These are phyloP conservation scores for Cavia porcellus DNA, from an alignment of 2,113 vertebrate genomes.

Conservation along the genomic window DNA sequence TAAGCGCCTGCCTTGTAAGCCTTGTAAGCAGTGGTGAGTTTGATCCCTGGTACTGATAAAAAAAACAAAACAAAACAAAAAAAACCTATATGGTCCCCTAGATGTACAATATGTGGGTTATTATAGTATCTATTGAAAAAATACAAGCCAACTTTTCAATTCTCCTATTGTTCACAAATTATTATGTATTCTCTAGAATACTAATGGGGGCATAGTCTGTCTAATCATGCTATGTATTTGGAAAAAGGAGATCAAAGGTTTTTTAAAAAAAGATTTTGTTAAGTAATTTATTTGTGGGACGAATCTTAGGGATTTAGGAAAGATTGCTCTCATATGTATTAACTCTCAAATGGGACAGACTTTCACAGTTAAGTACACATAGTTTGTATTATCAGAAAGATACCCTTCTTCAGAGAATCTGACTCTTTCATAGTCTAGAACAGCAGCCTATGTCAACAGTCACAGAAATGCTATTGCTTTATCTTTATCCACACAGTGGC, in stretches of 20 bases:
- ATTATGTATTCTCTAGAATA: background rate
- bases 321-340: slow-evolving; percentile 41
- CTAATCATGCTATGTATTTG: background rate
- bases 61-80: too few species aligned
- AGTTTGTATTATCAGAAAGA: slow-evolving; percentile 32
- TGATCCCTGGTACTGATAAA: too few species aligned
- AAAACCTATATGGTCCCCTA: slow-evolving; percentile 1
- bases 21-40: too few species aligned
- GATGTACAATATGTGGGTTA: background rate
- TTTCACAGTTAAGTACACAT: slow-evolving; percentile 38
- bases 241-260: background rate
- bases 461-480: slow-evolving; percentile 42
- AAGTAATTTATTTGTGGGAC: background rate
- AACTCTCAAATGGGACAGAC: slow-evolving; percentile 7
- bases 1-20: too few species aligned
- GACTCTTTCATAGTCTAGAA: background rate
- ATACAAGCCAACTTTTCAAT: slow-evolving; percentile 12
- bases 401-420: background rate
- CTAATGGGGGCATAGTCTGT: background rate
- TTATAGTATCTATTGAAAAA: background rate
- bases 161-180: slow-evolving; percentile 48
- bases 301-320: slow-evolving; percentile 32
- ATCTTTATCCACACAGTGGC: background rate
- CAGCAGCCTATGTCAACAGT: slow-evolving; percentile 39
- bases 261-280: background rate